A percentile compares a stretch with the other conserved stretches of the same genome.
phyloP scores from a whole-genome alignment of 2,888 invertebrate species.

The Drosophila atroscutellata region DNA sequence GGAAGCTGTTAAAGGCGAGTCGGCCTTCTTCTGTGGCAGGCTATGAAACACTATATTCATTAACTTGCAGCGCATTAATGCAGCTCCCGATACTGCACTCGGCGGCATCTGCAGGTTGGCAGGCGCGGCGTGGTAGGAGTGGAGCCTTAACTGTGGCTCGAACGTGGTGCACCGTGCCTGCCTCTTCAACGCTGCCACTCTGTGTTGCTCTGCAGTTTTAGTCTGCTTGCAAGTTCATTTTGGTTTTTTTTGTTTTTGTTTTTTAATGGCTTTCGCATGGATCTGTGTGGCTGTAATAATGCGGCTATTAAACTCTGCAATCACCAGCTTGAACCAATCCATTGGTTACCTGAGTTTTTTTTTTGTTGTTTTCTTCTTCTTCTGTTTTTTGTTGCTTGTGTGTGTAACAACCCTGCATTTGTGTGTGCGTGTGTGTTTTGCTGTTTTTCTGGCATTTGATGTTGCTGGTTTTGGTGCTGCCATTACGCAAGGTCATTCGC shows the following conservation, averaged over 20 bases:
- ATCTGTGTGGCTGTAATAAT: conserved; percentile 77
- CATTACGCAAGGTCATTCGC: conserved; percentile 65
- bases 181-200: conserved; percentile 9
- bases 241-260: conserved; percentile 12
- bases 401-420: conserved; percentile 30
- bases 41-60: conserved; percentile 84
- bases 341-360: conserved; percentile 70
- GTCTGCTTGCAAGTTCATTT: conserved; percentile 43
- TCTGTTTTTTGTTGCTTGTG: conserved; percentile 11
- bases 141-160: conserved; percentile 44
- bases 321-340: conserved; percentile 78
- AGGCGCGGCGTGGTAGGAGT: conserved; percentile 18
- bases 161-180: conserved; percentile 28
- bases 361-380: conserved; percentile 7
- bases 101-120: background rate
- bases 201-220: conserved; percentile 8
- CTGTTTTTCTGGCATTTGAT: conserved; percentile 5
- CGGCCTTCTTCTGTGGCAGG: conserved; percentile 76
- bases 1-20: conserved; percentile 82
- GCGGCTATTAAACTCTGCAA: conserved; percentile 79
- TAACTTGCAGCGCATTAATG: conserved; percentile 83
- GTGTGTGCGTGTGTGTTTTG: conserved; percentile 6
- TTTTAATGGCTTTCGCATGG: conserved; percentile 69
- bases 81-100: conserved; percentile 36
- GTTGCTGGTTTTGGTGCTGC: conserved; percentile 21